Evolutionary conservation across 2,888 invertebrate genomes (phyloP), one percentile per base, ranked within the genome.

Genomic region (Minunthozetes semirufus): DNA sequence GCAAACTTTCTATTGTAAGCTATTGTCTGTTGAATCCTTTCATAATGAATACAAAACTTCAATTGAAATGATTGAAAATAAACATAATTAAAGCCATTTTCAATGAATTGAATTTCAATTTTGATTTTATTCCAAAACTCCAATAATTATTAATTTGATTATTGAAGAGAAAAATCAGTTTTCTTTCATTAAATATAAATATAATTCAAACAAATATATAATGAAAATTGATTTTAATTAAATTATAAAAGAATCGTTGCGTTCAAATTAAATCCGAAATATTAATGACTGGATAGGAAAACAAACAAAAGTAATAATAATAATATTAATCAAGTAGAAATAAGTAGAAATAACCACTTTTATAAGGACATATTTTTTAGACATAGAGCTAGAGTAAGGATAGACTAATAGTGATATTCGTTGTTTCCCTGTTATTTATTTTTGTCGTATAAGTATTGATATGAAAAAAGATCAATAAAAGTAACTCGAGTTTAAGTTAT

Each of bases 131-230:
- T 11, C 2, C 6, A 27, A 66, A 25, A 63, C 29, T 19, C 25
- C 70, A 70, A 70, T 70, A 70, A 70, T 46, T 46, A 46, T 46
- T 70, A 70, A 70, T 70, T 70, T 46, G 38, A 48, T 70, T 70
- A 48, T 56, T 59, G 29, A 59, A 27, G 25, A 29, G 27, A 59
- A 59, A 29, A 15, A 19, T 29, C 15, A 56, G 25, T 59, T 59
- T 25, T 17, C 6, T 59, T 59, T 59, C 59, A 59, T 59, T 59
- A 59, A 59, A 59, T 22, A 4, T 5, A 22, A 25, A 11, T 56
- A 22, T 22, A 56, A 29, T 56, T 29, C 59, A 29, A 15, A 22
- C 15, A 29, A 29, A 17, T 5, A 59, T 17, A 59, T 22, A 59
- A 59, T 27, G 17, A 59, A 59, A 59, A 5, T 15, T 29, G 27